phyloP scores from a whole-genome alignment of 1,140 invertebrate species.

The Procambarus virginalis region DNA sequence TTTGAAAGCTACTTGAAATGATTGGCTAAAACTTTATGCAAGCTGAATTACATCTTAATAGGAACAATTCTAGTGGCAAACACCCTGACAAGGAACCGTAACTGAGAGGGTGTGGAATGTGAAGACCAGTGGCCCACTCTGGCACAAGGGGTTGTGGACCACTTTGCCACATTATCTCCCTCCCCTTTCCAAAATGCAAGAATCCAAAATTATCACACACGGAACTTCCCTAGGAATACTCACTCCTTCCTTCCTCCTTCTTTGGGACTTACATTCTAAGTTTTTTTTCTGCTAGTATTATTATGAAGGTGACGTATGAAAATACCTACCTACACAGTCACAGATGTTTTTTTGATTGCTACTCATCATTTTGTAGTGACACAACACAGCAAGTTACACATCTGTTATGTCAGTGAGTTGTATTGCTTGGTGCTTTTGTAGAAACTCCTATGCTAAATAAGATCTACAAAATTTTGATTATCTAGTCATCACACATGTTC shows the following conservation, averaged over 20 bases:
- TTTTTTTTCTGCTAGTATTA: conserved; percentile 33
- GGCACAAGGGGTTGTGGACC: conserved; percentile 41
- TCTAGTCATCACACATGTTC: conserved; percentile 66
- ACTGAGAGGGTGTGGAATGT: conserved; percentile 63
- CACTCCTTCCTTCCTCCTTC: conserved; percentile 57
- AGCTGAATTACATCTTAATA: conserved; percentile 68
- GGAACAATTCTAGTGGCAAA: conserved; percentile 66
- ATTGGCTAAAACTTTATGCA: conserved; percentile 63
- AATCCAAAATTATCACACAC: conserved; percentile 69
- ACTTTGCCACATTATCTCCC: conserved; percentile 56
- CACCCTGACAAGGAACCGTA: conserved; percentile 61
- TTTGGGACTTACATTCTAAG: conserved; percentile 63
- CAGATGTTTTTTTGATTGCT: conserved; percentile 64
- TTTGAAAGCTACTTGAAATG: conserved; percentile 57
- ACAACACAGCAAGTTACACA: conserved; percentile 58
- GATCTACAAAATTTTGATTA: conserved; percentile 64
- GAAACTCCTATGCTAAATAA: conserved; percentile 60
- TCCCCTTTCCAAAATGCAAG: conserved; percentile 66
- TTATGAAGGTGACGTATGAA: conserved; percentile 67
- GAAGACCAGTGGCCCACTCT: conserved; percentile 63
- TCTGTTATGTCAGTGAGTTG: conserved; percentile 59
- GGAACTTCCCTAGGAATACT: conserved; percentile 64
- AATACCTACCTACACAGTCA: conserved; percentile 66
- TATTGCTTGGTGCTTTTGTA: conserved; percentile 68
- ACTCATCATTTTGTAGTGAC: conserved; percentile 58